These are phyloP conservation scores for Scomber scombrus DNA, from an alignment of 2,113 vertebrate genomes.

Conservation along the genomic window DNA sequence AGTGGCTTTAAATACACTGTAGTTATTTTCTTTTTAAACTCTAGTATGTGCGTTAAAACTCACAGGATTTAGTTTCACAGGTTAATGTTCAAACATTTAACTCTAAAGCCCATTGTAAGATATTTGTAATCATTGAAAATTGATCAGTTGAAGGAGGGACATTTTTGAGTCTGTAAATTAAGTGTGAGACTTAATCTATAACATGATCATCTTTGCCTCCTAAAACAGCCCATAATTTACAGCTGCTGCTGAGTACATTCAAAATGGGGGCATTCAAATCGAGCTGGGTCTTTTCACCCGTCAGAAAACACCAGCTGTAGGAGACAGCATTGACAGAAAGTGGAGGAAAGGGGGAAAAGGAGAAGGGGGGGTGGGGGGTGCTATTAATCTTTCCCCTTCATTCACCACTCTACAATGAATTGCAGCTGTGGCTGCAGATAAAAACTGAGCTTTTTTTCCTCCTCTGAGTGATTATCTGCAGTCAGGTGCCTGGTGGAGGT, in stretches of 20 bases:
- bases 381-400: constrained; percentile 75
- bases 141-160: background rate
- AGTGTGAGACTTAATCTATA: constrained; percentile 11
- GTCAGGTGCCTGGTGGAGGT: constrained; percentile 74
- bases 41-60: background rate
- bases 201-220: constrained; percentile 16
- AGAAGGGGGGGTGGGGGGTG: constrained; percentile 30
- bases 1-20: background rate
- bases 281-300: constrained; percentile 61
- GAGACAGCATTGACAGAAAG: constrained; percentile 63
- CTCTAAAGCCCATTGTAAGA: background rate
- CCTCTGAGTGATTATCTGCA: constrained; percentile 78
- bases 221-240: constrained; percentile 34
- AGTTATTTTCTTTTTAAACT: background rate
- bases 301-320: constrained; percentile 73
- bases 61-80: background rate
- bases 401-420: constrained; percentile 80
- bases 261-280: constrained; percentile 60
- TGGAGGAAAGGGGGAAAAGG: constrained; percentile 35
- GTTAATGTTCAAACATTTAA: background rate
- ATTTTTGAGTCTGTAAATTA: background rate
- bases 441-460: constrained; percentile 71
- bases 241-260: constrained; percentile 51
- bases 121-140: background rate
- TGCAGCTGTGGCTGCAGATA: constrained; percentile 86